Percentiles rank a stretch among this genome's conserved stretches.
Conservation (phyloP, 2,888 invertebrate species). For the Hybos culiciformis region DNA sequence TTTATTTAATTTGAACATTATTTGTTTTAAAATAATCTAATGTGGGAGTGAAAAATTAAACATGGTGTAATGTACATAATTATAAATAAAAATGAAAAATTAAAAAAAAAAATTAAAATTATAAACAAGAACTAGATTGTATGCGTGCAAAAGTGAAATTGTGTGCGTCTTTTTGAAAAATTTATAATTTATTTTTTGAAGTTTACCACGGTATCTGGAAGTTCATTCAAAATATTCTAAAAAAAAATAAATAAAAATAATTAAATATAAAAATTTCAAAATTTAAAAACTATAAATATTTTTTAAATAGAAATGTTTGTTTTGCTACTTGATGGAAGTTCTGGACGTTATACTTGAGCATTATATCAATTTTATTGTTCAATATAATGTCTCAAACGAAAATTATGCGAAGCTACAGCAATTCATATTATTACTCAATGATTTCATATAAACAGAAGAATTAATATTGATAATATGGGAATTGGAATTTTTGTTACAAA, state of each 20-base stretch:
- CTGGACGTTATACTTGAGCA: background rate
- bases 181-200: slow-evolving; percentile 26
- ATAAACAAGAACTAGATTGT: background rate
- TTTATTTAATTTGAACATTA: too few relatives aligned
- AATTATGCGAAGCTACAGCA: background rate
- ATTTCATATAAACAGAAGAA: background rate
- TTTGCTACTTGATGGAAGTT: too few relatives aligned
- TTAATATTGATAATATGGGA: too few relatives aligned
- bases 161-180: too few relatives aligned
- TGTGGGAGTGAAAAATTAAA: background rate
- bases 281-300: too few relatives aligned
- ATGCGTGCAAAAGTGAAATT: too few relatives aligned
- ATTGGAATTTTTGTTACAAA: too few relatives aligned
- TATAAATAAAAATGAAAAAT: background rate
- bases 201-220: slow-evolving; percentile 34
- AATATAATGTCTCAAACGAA: background rate
- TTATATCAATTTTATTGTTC: background rate
- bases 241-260: slow-evolving; percentile 16
- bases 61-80: background rate
- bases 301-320: too few relatives aligned
- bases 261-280: background rate
- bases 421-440: background rate
- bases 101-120: background rate
- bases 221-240: slow-evolving; percentile 36
- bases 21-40: too few relatives aligned